Evolutionary conservation across 2,113 vertebrate genomes (phyloP).

Genomic region (Ginglymostoma cirratum): DNA sequence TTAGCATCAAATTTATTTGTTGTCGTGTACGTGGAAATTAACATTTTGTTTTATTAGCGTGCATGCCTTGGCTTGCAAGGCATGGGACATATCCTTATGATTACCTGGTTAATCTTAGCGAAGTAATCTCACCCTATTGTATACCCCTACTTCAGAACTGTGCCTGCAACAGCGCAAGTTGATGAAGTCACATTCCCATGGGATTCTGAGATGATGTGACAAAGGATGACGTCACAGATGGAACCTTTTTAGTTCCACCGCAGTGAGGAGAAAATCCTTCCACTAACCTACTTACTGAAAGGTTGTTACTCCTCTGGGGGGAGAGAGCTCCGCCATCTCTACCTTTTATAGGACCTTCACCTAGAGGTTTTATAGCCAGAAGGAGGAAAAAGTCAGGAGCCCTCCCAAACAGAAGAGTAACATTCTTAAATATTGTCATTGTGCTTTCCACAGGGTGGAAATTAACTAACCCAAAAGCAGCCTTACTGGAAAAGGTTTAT

Average conservation of each 20-base stretch:
- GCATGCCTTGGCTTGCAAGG: conserved; percentile 76
- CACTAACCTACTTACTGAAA: background rate
- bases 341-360: background rate
- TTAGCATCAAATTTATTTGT: conserved; percentile 69
- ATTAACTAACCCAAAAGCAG: conserved; percentile 29
- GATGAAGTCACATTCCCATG: conserved; percentile 34
- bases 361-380: background rate
- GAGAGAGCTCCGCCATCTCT: background rate
- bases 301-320: conserved; percentile 15
- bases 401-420: background rate
- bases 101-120: conserved; percentile 82
- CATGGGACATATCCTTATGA: conserved; percentile 76
- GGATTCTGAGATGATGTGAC: conserved; percentile 34
- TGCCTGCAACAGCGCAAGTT: conserved; percentile 31
- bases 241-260: conserved; percentile 34
- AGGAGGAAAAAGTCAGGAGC: background rate
- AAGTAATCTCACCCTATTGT: conserved; percentile 75
- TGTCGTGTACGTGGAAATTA: conserved; percentile 64
- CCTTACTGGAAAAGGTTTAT: conserved; percentile 23
- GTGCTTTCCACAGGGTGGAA: conserved; percentile 32
- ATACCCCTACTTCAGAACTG: conserved; percentile 55
- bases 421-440: conserved; percentile 30
- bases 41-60: conserved; percentile 75
- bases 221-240: conserved; percentile 27
- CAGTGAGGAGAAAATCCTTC: conserved; percentile 34